These are phyloP conservation scores for Macrocentrus cingulum DNA, from an alignment of 1,140 invertebrate species.

Conservation along the genomic window DNA sequence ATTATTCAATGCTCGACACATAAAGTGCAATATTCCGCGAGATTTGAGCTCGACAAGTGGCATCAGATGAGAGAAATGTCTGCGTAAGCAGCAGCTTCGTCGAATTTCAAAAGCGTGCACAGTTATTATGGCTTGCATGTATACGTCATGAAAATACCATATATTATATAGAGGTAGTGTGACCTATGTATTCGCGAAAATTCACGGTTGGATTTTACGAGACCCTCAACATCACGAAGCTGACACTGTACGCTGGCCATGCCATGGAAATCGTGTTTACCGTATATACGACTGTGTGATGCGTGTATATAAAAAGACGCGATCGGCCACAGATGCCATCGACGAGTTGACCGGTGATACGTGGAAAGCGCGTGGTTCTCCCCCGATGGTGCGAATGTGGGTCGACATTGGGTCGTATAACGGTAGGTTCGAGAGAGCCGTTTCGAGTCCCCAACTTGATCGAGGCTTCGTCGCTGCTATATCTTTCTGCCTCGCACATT, in stretches of 20 bases:
- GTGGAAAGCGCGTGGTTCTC: constrained; percentile 30
- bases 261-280: constrained; percentile 18
- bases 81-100: too few relatives aligned
- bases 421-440: constrained; percentile 43
- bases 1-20: too few relatives aligned
- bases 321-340: constrained; percentile 30
- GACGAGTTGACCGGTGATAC: constrained; percentile 32
- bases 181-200: neutral
- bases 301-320: constrained; percentile 12
- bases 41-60: too few relatives aligned
- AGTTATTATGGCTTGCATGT: too few relatives aligned
- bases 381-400: constrained; percentile 39
- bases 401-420: constrained; percentile 55
- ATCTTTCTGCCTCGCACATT: constrained; percentile 1
- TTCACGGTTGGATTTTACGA: neutral
- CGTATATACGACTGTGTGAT: constrained; percentile 34
- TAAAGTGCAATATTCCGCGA: too few relatives aligned
- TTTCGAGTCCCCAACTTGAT: constrained; percentile 37
- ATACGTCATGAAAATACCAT: too few relatives aligned
- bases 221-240: neutral
- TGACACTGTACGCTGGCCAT: neutral
- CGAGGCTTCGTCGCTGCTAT: constrained; percentile 20
- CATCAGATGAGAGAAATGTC: too few relatives aligned
- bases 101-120: too few relatives aligned
- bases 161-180: too few relatives aligned